These are phyloP conservation scores for Phalacrocorax carbo DNA, from an alignment of 2,113 vertebrate species.

Conservation along the genomic window DNA sequence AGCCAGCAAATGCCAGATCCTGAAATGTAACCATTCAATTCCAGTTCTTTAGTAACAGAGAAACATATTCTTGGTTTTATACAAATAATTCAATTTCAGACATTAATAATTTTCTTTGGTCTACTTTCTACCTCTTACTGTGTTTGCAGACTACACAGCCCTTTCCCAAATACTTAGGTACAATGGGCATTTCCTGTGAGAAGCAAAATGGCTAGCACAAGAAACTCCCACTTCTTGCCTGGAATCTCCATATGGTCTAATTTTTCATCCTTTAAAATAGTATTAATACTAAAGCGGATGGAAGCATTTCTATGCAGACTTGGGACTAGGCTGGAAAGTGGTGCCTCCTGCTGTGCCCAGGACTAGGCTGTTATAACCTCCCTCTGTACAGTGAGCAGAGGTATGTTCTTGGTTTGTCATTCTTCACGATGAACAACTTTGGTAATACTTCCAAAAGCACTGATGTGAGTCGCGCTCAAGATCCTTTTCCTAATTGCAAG, in stretches of 20 bases:
- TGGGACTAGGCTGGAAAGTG: not conserved
- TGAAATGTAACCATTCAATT: not conserved
- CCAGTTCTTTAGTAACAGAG: not conserved
- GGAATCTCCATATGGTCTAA: not conserved
- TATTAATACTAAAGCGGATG: too few relatives aligned
- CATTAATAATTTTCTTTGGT: not conserved
- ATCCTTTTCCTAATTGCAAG: not conserved
- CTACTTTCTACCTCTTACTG: not conserved
- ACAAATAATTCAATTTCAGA: not conserved
- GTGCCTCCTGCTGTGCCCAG: not conserved
- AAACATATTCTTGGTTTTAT: not conserved
- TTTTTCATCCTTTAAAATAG: not conserved
- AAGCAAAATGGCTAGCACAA: not conserved
- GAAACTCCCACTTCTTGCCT: not conserved
- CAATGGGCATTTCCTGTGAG: not conserved
- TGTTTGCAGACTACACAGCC: not conserved
- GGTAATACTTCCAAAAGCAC: not conserved
- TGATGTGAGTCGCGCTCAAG: rapidly evolving
- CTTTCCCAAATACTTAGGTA: not conserved
- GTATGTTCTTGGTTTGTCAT: not conserved
- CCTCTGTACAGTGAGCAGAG: not conserved
- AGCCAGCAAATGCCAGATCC: not conserved
- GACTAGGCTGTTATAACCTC: rapidly evolving
- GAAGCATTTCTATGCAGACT: rapidly evolving
- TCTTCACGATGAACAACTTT: not conserved